Evolutionary conservation across 2,888 invertebrate genomes (phyloP), one percentile per base, ranked within the genome.

Genomic region (Linnaemya vulpina): DNA sequence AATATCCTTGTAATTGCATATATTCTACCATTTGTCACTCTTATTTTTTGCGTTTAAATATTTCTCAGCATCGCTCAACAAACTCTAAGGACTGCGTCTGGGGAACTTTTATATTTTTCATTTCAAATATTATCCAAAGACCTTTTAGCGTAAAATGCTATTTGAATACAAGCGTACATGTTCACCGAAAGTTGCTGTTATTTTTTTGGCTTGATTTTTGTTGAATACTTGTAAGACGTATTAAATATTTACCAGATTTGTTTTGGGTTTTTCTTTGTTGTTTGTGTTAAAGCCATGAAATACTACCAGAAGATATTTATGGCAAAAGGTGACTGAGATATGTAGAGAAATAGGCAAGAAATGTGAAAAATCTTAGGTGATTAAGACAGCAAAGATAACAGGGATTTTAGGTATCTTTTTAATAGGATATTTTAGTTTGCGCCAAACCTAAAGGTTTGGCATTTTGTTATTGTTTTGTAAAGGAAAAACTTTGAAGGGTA

Each of bases 1-100:
- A 63, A 35, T 22, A 38, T 58, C 38, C 43, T 51, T 63, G 75
- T 75, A 81, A 62, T 81, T 75, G 74, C 74, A 81, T 81, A 70
- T 55, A 65, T 40, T 53, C 30, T 65, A n/a, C 22, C 22, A n/a
- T 43, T 63, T 74, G 46, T 63, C 20, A 17, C 17, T 35, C 30
- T 5, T n/a, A n/a, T 35, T 46, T 40, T 63, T 11, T 40, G 7
- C 25, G 38, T 35, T 79, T 55, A 30, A 22, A 73, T n/a, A 10
- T 53, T 62, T 55, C 15, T 51, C 20, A 20, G 43, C 40, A 7
- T 70, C 22, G 62, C n/a, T 51, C 22, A 60, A 17, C 5, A 35
- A 20, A n/a, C 40, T 62, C 43, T 65, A 30, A 25, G 25, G 13
- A 58, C 15, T 58, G 30, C n/a, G 58, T 60, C 38, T n/a, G 13